These are phyloP conservation scores for Gonatopus flavifemur DNA, from an alignment of 1,140 invertebrate genomes.

Conservation along the genomic window DNA sequence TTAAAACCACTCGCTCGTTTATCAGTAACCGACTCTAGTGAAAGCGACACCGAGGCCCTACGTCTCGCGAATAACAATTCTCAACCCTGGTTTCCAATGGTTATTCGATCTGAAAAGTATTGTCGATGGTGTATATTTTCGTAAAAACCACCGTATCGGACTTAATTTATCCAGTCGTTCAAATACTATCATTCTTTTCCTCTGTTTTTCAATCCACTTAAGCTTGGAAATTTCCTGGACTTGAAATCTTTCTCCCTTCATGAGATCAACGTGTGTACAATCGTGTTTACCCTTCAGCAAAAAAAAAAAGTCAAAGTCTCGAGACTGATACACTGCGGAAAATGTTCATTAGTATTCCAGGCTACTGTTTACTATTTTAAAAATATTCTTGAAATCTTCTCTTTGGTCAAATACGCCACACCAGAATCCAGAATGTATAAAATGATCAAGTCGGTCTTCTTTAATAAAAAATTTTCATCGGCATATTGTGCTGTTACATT, in stretches of 20 bases:
- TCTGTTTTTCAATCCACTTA: constrained; percentile 53
- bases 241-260: constrained; percentile 12
- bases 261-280: too few species aligned
- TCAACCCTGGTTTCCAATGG: constrained; percentile 2
- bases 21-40: constrained; percentile 56
- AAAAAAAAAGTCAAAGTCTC: too few species aligned
- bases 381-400: too few species aligned
- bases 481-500: too few species aligned
- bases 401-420: too few species aligned
- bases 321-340: too few species aligned
- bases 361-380: too few species aligned
- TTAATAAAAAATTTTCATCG: too few species aligned
- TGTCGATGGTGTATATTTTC: constrained; percentile 21
- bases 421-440: too few species aligned
- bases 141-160: constrained; percentile 17
- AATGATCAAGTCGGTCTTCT: too few species aligned
- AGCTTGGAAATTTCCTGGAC: constrained; percentile 25
- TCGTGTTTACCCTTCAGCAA: too few species aligned
- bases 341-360: too few species aligned
- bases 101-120: constrained; percentile 39
- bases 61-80: constrained; percentile 55
- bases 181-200: constrained; percentile 24
- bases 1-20: constrained; percentile 59
- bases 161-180: constrained; percentile 35
- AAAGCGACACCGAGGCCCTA: constrained; percentile 56